Evolutionary conservation across 2,888 invertebrate species (phyloP).

Genomic region (Ennomos erosarius): DNA sequence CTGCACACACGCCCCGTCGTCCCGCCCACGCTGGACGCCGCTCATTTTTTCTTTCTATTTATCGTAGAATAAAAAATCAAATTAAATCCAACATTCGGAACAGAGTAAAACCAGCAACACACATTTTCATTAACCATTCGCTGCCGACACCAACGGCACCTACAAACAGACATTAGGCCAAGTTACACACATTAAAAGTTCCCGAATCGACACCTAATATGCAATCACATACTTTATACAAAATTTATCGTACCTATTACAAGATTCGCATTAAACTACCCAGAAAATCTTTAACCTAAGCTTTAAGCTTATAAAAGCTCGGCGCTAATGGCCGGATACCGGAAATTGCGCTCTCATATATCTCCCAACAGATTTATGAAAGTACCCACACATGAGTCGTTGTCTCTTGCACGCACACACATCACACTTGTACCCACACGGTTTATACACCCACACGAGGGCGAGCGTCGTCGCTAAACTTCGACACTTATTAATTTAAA

Average conservation of each 20-base stretch:
- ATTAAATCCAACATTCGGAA: conserved; percentile 28
- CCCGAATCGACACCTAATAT: conserved; percentile 83
- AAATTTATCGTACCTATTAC: conserved; percentile 85
- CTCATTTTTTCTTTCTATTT: conserved; percentile 80
- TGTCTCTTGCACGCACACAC: conserved; percentile 73
- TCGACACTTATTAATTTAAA: conserved; percentile 82
- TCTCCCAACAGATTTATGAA: conserved; percentile 96
- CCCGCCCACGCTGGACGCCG: conserved; percentile 74
- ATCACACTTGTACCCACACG: conserved; percentile 44
- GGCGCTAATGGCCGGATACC: conserved; percentile 94
- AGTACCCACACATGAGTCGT: conserved; percentile 87
- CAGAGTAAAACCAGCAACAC: conserved; percentile 34
- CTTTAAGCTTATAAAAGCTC: conserved; percentile 88
- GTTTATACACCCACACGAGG: conserved; percentile 51
- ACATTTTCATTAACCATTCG: conserved; percentile 43
- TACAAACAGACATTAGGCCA: conserved; percentile 79
- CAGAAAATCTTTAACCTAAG: conserved; percentile 86
- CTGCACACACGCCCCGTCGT: conserved; percentile 38
- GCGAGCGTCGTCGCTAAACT: conserved; percentile 62
- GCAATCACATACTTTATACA: conserved; percentile 85
- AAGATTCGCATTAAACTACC: conserved; percentile 86
- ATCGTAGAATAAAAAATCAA: conserved; percentile 42
- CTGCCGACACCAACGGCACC: conserved; percentile 43
- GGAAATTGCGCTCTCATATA: conserved; percentile 96
- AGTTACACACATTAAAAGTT: conserved; percentile 84